phyloP scores from a whole-genome alignment of 2,797 vertebrate genomes.

The Halcyon smyrnensis region DNA sequence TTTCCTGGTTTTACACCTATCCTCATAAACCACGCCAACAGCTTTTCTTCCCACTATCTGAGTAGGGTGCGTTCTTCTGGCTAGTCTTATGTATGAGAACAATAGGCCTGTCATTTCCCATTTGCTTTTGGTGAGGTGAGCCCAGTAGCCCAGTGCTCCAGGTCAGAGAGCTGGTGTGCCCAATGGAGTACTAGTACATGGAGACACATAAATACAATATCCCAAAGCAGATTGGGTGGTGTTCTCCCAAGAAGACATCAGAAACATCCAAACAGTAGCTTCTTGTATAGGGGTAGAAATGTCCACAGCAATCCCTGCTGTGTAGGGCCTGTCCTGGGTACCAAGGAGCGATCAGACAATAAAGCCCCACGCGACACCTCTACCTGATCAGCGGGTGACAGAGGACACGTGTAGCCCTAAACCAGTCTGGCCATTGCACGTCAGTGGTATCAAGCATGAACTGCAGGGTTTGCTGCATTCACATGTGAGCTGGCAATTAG shows the following conservation, averaged over 20 bases:
- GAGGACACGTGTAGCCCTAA: fast-evolving
- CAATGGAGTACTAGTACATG: background rate
- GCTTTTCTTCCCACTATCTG: background rate
- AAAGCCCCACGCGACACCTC: background rate
- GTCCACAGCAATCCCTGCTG: background rate
- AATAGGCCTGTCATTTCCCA: fast-evolving
- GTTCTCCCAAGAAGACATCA: background rate
- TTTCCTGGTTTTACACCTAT: background rate
- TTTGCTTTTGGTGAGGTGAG: background rate
- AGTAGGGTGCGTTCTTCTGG: background rate
- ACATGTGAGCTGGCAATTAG: background rate
- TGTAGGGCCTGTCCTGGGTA: background rate
- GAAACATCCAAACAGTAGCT: background rate
- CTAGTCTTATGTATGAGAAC: fast-evolving
- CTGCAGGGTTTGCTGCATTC: background rate
- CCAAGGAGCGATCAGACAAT: background rate
- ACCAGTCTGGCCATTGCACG: background rate
- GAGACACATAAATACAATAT: background rate
- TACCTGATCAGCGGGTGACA: background rate
- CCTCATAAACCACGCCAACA: background rate
- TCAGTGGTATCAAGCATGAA: background rate
- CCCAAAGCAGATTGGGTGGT: background rate
- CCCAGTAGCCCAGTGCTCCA: background rate
- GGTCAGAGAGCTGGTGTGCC: background rate
- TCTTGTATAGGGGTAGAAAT: background rate